phyloP scores from a whole-genome alignment of 23 tunicate species.

The Clavelina lepadiformis region DNA sequence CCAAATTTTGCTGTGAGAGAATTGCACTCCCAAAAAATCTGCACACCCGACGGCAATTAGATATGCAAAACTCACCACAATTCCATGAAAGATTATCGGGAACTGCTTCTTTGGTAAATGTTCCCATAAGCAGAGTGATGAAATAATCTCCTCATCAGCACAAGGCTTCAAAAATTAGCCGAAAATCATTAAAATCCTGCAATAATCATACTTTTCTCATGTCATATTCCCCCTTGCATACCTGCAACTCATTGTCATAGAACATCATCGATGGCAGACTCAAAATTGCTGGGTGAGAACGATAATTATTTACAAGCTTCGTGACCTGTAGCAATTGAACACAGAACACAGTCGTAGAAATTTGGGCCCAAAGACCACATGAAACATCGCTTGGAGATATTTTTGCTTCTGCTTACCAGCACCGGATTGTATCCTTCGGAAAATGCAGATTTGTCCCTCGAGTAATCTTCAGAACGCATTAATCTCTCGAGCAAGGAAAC shows the following conservation, averaged over 20 bases:
- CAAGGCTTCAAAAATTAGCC: conserved; percentile 28
- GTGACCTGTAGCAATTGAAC: conserved; percentile 37
- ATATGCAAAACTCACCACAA: conserved; percentile 26
- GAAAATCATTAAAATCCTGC: not conserved
- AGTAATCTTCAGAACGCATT: conserved; percentile 39
- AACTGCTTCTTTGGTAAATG: conserved; percentile 41
- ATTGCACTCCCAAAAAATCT: not conserved
- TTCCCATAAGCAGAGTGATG: conserved; percentile 40
- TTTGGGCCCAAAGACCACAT: not conserved
- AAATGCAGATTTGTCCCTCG: conserved; percentile 13
- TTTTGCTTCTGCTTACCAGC: conserved; percentile 23
- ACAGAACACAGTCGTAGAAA: not conserved
- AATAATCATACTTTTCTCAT: not conserved
- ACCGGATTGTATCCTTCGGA: conserved; percentile 57
- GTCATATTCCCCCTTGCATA: not conserved
- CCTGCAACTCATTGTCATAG: conserved; percentile 65
- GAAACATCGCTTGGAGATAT: not conserved
- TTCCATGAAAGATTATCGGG: conserved; percentile 71
- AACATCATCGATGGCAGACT: conserved; percentile 58
- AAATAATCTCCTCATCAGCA: conserved; percentile 7
- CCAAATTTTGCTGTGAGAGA: not conserved
- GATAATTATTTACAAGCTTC: conserved; percentile 77
- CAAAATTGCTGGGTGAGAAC: conserved; percentile 58
- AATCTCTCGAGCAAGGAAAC: conserved; percentile 71
- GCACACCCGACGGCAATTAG: not conserved